Evolutionary conservation across 2,113 vertebrate genomes (phyloP).

Genomic region (Dasyprocta punctata): DNA sequence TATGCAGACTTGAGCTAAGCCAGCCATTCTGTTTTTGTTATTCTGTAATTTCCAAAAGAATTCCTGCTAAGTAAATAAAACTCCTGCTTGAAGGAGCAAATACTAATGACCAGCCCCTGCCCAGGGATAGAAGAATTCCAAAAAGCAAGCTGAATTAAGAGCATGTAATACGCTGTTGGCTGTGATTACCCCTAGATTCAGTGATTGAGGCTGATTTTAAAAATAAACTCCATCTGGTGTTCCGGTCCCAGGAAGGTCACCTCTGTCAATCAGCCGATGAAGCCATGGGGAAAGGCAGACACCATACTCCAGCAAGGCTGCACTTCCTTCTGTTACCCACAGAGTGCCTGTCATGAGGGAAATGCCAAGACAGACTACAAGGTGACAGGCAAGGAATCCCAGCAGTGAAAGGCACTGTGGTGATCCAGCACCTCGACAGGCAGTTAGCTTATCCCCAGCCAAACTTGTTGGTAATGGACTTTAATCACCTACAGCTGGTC

Average conservation of each 20-base stretch:
- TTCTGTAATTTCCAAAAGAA: not conserved
- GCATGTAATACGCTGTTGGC: not conserved
- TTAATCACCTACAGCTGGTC: not conserved
- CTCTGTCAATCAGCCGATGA: not conserved
- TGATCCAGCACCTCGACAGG: rapidly evolving
- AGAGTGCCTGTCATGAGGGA: not conserved
- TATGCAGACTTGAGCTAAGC: not conserved
- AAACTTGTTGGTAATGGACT: not conserved
- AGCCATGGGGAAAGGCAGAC: not conserved
- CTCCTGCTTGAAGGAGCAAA: not conserved
- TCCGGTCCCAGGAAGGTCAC: not conserved
- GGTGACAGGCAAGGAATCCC: not conserved
- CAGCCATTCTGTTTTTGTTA: not conserved
- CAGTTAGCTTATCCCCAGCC: no score
- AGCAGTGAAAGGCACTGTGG: rapidly evolving
- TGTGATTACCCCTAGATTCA: not conserved
- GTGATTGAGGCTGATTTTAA: slow-evolving; percentile 10
- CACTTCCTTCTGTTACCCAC: not conserved
- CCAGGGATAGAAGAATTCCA: not conserved
- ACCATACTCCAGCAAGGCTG: rapidly evolving
- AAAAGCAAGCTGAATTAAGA: slow-evolving; percentile 44
- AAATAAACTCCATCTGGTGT: slow-evolving; percentile 29
- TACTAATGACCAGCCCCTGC: not conserved
- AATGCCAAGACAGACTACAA: not conserved
- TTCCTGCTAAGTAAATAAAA: slow-evolving; percentile 31